A percentile compares a stretch with the other conserved stretches of the same genome.
These are phyloP conservation scores for Perithous albicinctus DNA, from an alignment of 2,888 invertebrate genomes.

Conservation along the genomic window DNA sequence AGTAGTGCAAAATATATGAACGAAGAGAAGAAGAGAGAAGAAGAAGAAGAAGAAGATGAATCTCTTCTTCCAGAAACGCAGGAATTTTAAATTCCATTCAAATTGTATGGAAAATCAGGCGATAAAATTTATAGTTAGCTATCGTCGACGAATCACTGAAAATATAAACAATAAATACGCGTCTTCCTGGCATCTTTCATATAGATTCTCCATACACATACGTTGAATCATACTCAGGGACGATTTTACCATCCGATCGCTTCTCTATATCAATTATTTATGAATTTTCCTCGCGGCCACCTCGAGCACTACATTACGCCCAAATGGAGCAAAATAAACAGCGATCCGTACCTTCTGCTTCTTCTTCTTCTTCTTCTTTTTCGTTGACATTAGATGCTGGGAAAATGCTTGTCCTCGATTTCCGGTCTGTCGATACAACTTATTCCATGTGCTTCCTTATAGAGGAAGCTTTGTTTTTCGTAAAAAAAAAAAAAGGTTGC, in stretches of 20 bases:
- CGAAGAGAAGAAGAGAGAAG: neutral
- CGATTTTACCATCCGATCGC: conserved; percentile 57
- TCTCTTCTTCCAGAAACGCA: conserved; percentile 59
- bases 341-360: neutral
- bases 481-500: too few species aligned
- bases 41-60: neutral
- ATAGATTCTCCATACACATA: conserved; percentile 8
- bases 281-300: conserved; percentile 66
- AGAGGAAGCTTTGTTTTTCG: too few species aligned
- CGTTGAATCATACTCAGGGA: conserved; percentile 64
- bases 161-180: conserved; percentile 60
- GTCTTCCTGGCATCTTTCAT: neutral
- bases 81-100: conserved; percentile 77
- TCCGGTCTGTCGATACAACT: neutral
- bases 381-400: neutral
- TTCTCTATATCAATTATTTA: conserved; percentile 69
- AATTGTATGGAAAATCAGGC: conserved; percentile 77
- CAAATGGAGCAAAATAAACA: conserved; percentile 21
- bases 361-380: conserved; percentile 12
- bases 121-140: conserved; percentile 76
- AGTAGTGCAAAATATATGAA: neutral
- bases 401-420: conserved; percentile 3
- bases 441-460: too few species aligned
- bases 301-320: conserved; percentile 49
- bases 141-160: conserved; percentile 74